phyloP scores from a whole-genome alignment of 2,113 vertebrate genomes.

The Hemiscyllium ocellatum region DNA sequence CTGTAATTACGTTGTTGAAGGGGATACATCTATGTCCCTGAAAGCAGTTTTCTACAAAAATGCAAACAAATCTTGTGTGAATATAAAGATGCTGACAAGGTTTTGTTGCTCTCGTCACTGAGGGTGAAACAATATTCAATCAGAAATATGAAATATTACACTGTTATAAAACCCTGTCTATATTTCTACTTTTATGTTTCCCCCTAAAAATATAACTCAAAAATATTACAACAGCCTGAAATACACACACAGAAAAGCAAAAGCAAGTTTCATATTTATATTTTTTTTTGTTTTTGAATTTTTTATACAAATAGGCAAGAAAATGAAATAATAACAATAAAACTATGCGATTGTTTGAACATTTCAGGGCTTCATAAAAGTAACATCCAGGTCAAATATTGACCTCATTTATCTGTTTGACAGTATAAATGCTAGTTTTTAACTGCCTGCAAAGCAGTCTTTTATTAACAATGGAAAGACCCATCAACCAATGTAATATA shows the following conservation, averaged over 20 bases:
- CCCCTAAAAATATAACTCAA: conserved; percentile 29
- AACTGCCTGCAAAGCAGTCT: conserved; percentile 22
- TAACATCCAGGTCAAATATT: conserved; percentile 37
- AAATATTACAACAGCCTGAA: conserved; percentile 35
- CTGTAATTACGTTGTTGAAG: conserved; percentile 20
- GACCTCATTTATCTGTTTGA: conserved; percentile 33
- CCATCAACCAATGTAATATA: conserved; percentile 31
- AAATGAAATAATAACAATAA: conserved; percentile 30
- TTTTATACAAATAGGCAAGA: conserved; percentile 32
- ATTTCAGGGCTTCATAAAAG: conserved; percentile 35
- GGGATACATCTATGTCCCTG: background rate
- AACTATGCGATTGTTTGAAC: background rate
- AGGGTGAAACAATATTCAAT: conserved; percentile 14
- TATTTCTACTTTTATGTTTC: conserved; percentile 18
- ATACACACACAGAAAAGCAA: conserved; percentile 34
- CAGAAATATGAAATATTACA: conserved; percentile 10
- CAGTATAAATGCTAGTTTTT: conserved; percentile 25
- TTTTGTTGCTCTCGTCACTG: conserved; percentile 18
- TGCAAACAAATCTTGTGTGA: conserved; percentile 26
- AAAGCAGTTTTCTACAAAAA: conserved; percentile 34
- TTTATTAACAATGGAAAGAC: conserved; percentile 16
- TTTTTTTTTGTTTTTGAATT: background rate
- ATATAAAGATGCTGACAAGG: background rate
- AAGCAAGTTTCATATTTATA: conserved; percentile 34
- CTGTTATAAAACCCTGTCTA: conserved; percentile 24